These are phyloP conservation scores for Archocentrus centrarchus DNA, from an alignment of 2,113 vertebrate genomes.

Conservation along the genomic window DNA sequence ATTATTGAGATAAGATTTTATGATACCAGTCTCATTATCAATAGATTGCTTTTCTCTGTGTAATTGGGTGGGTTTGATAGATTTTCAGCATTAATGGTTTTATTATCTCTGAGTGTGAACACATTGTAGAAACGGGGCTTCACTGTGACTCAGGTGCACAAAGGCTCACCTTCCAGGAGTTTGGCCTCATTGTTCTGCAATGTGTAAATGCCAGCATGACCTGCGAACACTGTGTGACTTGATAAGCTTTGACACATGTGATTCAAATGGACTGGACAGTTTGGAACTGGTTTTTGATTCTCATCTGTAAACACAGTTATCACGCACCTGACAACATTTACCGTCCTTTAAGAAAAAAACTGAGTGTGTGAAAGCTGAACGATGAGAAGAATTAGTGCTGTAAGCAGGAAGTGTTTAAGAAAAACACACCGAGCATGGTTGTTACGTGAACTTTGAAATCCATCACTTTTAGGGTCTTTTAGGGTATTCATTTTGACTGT, in stretches of 20 bases:
- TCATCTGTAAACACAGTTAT: slow-evolving; percentile 19
- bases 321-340: not conserved
- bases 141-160: not conserved
- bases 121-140: not conserved
- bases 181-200: not conserved
- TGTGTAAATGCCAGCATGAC: not conserved
- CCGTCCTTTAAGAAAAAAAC: accelerated
- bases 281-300: not conserved
- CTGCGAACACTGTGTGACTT: not conserved
- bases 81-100: not conserved
- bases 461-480: too few relatives aligned
- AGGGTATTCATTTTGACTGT: too few relatives aligned
- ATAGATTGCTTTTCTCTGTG: not conserved
- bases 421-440: too few relatives aligned
- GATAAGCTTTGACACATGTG: not conserved
- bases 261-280: not conserved
- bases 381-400: too few relatives aligned
- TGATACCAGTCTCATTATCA: not conserved
- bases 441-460: too few relatives aligned
- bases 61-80: not conserved
- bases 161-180: not conserved
- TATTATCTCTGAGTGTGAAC: not conserved
- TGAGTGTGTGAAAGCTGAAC: not conserved
- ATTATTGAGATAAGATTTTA: not conserved
- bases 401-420: too few relatives aligned